Percentiles rank a stretch among this genome's conserved stretches.
phyloP scores from a whole-genome alignment of 1,140 invertebrate species.

The Calephelis nemesis region DNA sequence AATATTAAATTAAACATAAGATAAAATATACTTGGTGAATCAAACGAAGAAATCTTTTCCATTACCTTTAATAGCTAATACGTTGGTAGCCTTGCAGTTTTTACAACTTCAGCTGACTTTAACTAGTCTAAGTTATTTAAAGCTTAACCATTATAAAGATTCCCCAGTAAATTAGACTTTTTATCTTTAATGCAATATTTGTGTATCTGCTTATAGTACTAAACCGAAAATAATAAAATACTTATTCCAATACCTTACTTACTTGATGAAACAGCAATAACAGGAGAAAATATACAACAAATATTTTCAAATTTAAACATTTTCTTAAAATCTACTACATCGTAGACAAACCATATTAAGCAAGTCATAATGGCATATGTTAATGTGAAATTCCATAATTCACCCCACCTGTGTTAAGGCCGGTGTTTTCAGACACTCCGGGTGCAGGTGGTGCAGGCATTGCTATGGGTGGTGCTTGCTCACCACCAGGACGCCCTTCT shows the following conservation, averaged over 20 bases:
- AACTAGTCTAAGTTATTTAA: no score
- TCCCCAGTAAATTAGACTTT: no score
- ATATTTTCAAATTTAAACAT: slow-evolving; percentile 6
- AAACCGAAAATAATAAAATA: not conserved
- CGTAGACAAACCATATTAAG: slow-evolving; percentile 12
- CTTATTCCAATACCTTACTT: not conserved
- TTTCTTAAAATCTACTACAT: not conserved
- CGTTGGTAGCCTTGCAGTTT: no score
- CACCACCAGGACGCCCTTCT: slow-evolving; percentile 58
- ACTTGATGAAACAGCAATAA: not conserved
- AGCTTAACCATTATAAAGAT: no score
- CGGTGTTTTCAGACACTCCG: slow-evolving; percentile 73
- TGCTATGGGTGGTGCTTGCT: slow-evolving; percentile 65
- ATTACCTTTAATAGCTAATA: no score
- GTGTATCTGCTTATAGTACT: not conserved
- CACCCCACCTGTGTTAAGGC: slow-evolving; percentile 80
- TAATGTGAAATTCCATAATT: slow-evolving; percentile 80
- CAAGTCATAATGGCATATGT: slow-evolving; percentile 29
- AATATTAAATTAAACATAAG: no score
- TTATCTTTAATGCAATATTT: no score
- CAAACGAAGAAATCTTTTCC: no score
- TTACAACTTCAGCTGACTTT: no score
- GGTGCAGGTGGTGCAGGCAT: slow-evolving; percentile 60
- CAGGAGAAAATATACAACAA: slow-evolving; percentile 10
- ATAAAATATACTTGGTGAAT: no score